These are phyloP conservation scores for Cordylochernes scorpioides DNA, from an alignment of 2,888 invertebrate genomes.

Conservation along the genomic window DNA sequence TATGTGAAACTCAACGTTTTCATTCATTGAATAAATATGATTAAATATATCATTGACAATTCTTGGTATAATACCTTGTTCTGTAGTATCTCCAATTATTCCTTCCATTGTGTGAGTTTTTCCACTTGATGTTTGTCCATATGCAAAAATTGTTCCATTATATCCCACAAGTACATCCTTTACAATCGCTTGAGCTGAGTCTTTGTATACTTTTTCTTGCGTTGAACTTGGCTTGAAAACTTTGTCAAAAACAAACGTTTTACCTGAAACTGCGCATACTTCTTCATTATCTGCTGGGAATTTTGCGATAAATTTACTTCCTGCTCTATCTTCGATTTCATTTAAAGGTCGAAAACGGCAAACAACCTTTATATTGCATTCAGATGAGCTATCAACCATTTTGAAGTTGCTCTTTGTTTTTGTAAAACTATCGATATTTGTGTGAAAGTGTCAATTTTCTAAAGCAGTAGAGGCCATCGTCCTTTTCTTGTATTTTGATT, in stretches of 20 bases:
- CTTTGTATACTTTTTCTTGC: conserved; percentile 96
- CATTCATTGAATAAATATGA: conserved; percentile 99
- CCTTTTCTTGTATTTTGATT: no score
- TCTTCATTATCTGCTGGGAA: no score
- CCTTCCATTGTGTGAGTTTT: conserved; percentile 99
- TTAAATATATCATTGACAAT: conserved; percentile 99
- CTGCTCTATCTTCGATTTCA: no score
- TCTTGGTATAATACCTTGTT: conserved; percentile 65
- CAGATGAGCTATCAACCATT: no score
- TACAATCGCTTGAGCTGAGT: conserved; percentile 94
- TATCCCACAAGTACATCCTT: conserved; percentile 86
- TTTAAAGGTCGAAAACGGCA: no score
- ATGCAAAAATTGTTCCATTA: conserved; percentile 98
- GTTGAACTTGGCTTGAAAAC: conserved; percentile 97
- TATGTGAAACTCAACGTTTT: conserved; percentile 96
- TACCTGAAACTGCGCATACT: no score
- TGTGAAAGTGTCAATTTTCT: no score
- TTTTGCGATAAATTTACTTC: no score
- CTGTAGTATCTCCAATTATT: conserved; percentile 23
- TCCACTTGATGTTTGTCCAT: conserved; percentile 96
- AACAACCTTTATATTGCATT: no score
- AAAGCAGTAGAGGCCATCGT: no score
- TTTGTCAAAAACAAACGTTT: conserved; percentile 95
- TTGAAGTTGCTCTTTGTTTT: no score
- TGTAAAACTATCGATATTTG: no score